Evolutionary conservation across 2,113 vertebrate species (phyloP).

Genomic region (Megalops atlanticus): DNA sequence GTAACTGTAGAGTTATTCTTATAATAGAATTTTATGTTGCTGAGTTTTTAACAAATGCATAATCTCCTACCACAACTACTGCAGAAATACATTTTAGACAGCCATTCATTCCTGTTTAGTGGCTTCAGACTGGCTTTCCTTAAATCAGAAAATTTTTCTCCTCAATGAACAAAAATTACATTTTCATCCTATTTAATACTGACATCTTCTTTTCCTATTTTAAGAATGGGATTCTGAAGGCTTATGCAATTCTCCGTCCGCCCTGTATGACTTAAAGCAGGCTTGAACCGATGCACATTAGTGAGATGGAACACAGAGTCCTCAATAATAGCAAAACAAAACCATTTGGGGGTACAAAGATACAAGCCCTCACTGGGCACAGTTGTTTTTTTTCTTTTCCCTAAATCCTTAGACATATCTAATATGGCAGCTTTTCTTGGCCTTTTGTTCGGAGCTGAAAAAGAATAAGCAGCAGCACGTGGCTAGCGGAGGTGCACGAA

Average conservation of each 20-base stretch:
- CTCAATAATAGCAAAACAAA: neutral
- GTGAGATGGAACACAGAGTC: neutral
- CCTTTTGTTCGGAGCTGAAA: slow-evolving; percentile 15
- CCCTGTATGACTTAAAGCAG: neutral
- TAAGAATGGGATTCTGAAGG: slow-evolving; percentile 11
- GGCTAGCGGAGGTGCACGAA: slow-evolving; percentile 9
- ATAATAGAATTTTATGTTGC: neutral
- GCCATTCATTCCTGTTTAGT: neutral
- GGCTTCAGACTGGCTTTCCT: neutral
- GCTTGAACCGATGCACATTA: neutral
- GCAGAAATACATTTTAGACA: neutral
- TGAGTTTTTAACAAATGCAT: neutral
- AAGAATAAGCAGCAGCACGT: neutral
- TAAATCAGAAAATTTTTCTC: neutral
- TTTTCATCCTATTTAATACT: slow-evolving; percentile 2
- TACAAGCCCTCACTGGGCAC: neutral
- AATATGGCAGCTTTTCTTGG: slow-evolving; percentile 12
- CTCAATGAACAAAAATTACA: neutral
- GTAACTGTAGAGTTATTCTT: neutral
- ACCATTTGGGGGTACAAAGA: neutral
- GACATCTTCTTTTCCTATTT: slow-evolving; percentile 3
- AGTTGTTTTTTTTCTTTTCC: neutral
- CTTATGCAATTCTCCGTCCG: neutral
- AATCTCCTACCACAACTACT: neutral
- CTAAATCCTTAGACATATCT: neutral